Evolutionary conservation across 2,113 vertebrate genomes (phyloP).

Genomic region (Cariama cristata): DNA sequence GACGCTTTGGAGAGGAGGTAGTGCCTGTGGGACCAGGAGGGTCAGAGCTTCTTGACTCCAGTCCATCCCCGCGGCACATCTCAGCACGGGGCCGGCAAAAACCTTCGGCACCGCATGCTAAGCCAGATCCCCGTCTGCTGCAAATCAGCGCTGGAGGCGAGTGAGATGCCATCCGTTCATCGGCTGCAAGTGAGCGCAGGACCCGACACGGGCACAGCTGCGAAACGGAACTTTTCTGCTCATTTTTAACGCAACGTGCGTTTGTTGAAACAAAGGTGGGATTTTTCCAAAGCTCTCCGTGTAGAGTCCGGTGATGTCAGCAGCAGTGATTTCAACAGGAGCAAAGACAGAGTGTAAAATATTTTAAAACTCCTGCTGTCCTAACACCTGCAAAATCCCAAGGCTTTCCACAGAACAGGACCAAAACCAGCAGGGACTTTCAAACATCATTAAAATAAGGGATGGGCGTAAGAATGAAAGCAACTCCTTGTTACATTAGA

Average conservation of each 20-base stretch:
- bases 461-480: not conserved
- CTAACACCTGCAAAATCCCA: not conserved
- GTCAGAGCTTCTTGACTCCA: not conserved
- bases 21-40: too few species aligned
- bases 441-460: not conserved
- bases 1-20: rapidly evolving
- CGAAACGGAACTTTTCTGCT: not conserved
- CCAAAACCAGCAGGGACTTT: not conserved
- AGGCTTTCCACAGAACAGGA: not conserved
- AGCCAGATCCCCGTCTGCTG: not conserved
- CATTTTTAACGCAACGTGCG: not conserved
- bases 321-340: not conserved
- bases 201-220: not conserved
- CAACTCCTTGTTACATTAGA: not conserved
- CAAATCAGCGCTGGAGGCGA: not conserved
- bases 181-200: not conserved
- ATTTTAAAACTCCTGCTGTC: not conserved
- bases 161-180: rapidly evolving
- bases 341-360: not conserved
- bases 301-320: rapidly evolving
- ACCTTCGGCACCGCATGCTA: rapidly evolving
- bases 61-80: rapidly evolving
- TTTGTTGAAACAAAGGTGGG: not conserved
- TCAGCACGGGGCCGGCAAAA: rapidly evolving
- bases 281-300: not conserved